These are phyloP conservation scores for Pipistrellus pygmaeus DNA, from an alignment of 2,797 vertebrate genomes.

Conservation along the genomic window DNA sequence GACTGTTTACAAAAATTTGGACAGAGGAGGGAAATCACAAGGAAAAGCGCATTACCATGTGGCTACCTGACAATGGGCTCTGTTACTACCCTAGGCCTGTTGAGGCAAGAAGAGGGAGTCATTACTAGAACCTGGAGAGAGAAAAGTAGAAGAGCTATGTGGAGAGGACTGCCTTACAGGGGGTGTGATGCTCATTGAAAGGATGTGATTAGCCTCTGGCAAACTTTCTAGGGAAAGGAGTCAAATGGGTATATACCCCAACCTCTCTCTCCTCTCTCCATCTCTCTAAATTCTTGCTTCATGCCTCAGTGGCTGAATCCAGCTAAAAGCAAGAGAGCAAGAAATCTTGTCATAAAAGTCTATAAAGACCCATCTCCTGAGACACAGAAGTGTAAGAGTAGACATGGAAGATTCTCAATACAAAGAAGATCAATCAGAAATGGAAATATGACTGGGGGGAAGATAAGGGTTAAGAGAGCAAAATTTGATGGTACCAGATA, in stretches of 20 bases:
- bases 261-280: neutral
- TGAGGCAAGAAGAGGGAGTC: neutral
- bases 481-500: neutral
- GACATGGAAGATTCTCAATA: neutral
- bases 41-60: neutral
- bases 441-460: neutral
- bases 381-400: neutral
- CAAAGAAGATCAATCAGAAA: neutral
- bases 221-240: neutral
- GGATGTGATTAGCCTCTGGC: neutral
- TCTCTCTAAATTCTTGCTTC: neutral
- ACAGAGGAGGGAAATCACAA: neutral
- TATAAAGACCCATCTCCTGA: neutral
- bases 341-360: neutral
- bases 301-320: neutral
- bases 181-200: neutral
- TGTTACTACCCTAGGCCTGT: neutral
- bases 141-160: neutral
- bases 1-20: neutral
- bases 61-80: neutral
- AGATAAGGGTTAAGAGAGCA: neutral
- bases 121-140: neutral
- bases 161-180: too few relatives aligned
- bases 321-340: neutral
- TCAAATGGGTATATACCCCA: neutral